Conservation (phyloP, 2,888 invertebrate species). For the Coenonympha glycerion region DNA sequence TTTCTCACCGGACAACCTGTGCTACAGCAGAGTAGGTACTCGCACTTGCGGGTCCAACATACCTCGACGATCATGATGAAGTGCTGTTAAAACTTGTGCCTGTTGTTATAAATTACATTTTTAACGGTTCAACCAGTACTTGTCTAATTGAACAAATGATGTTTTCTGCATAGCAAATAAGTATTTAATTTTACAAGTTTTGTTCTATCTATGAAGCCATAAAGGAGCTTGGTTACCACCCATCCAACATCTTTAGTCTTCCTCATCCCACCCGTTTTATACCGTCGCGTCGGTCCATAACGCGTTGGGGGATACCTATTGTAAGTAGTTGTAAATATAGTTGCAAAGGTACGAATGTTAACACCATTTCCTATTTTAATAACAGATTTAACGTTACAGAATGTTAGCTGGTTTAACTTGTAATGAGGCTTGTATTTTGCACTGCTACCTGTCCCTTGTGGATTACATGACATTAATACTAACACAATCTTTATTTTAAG, state of each 20-base stretch:
- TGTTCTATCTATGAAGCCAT: too few species aligned
- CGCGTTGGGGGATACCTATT: too few species aligned
- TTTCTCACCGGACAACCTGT: slow-evolving; percentile 59
- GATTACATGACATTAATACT: slow-evolving; percentile 32
- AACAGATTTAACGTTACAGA: not conserved
- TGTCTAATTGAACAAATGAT: not conserved
- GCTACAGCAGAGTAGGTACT: slow-evolving; percentile 41
- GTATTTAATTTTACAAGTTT: not conserved
- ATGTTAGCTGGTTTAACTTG: not conserved
- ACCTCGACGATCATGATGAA: slow-evolving; percentile 3
- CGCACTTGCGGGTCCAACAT: not conserved
- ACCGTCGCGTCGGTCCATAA: too few species aligned
- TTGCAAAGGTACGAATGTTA: not conserved
- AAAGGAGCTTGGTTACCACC: too few species aligned
- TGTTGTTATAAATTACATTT: slow-evolving; percentile 7
- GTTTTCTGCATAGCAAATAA: not conserved
- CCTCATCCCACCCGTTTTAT: too few species aligned
- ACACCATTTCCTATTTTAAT: not conserved
- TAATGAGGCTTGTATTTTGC: slow-evolving; percentile 1
- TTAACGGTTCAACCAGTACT: not conserved
- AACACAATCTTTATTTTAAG: slow-evolving; percentile 44
- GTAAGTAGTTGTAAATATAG: too few species aligned
- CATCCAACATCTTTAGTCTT: too few species aligned
- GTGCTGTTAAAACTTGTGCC: slow-evolving; percentile 3
- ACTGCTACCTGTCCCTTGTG: slow-evolving; percentile 31